phyloP scores from a whole-genome alignment of 2,797 vertebrate genomes.

The Scomberomorus guttatus region DNA sequence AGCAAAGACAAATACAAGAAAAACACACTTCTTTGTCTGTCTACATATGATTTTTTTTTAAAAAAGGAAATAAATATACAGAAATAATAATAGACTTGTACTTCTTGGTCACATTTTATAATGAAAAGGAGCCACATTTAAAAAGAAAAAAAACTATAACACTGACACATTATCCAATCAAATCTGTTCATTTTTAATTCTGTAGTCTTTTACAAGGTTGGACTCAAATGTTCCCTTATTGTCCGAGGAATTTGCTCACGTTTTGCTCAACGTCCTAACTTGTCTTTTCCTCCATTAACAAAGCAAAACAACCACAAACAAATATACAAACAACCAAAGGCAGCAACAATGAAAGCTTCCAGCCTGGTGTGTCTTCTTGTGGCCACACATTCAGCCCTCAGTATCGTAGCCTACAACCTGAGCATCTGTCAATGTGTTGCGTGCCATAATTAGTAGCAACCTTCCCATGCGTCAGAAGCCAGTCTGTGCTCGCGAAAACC shows the following conservation, averaged over 20 bases:
- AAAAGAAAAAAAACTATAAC: neutral
- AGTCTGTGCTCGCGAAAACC: neutral
- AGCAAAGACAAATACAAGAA: conserved; percentile 20
- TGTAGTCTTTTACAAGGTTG: neutral
- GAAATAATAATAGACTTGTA: neutral
- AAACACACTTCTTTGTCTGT: neutral
- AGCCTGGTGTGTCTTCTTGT: conserved; percentile 12
- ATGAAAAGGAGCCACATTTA: neutral
- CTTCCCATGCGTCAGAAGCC: conserved; percentile 39
- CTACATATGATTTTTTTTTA: too few species aligned
- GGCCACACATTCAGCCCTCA: conserved; percentile 26
- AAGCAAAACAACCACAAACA: conserved; percentile 31
- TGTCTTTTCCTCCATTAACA: conserved; percentile 17
- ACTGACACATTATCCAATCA: neutral
- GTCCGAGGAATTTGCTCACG: neutral
- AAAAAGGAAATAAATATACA: neutral
- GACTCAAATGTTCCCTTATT: conserved; percentile 3
- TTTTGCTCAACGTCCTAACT: conserved; percentile 10
- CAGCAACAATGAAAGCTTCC: conserved; percentile 20
- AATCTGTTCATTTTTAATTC: neutral
- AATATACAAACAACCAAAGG: conserved; percentile 4
- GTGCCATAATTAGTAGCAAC: conserved; percentile 58
- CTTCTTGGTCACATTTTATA: conserved; percentile 8
- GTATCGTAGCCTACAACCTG: conserved; percentile 43
- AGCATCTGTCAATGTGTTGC: conserved; percentile 58